Evolutionary conservation across 2,888 invertebrate species (phyloP).

Genomic region (Conchocele bisecta): DNA sequence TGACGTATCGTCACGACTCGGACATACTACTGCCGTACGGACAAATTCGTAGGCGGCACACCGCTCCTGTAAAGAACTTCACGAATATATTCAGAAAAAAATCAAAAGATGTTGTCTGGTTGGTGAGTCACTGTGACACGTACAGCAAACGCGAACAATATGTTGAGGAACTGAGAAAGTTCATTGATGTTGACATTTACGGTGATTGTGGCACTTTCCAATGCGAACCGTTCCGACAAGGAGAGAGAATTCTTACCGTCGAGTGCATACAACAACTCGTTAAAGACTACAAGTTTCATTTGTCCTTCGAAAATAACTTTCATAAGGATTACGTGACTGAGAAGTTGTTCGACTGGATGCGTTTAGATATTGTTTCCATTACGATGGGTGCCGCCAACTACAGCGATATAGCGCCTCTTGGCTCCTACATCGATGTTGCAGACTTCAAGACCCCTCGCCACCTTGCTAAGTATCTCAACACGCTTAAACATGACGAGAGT

Average conservation of each 20-base stretch:
- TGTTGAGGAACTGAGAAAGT: conserved; percentile 11
- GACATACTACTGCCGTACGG: conserved; percentile 27
- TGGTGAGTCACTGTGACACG: conserved; percentile 31
- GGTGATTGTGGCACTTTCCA: conserved; percentile 12
- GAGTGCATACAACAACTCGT: conserved; percentile 2
- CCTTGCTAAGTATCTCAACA: conserved; percentile 8
- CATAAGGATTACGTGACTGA: conserved; percentile 57
- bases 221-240: background rate
- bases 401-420: background rate
- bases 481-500: background rate
- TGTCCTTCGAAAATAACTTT: conserved; percentile 54
- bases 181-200: conserved; percentile 14
- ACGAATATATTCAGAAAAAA: background rate
- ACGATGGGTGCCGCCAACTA: conserved; percentile 12
- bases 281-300: conserved; percentile 21
- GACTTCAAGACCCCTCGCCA: conserved; percentile 12
- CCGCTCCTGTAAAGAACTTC: background rate
- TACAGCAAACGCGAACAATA: conserved; percentile 18
- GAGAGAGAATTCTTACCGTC: background rate
- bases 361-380: conserved; percentile 32
- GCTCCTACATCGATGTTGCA: conserved; percentile 6
- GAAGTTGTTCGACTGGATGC: conserved; percentile 41
- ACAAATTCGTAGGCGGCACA: background rate
- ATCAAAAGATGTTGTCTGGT: conserved; percentile 6
- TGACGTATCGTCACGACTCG: conserved; percentile 28